Percentiles rank a stretch among this genome's conserved stretches.
Conservation (phyloP, 1,140 invertebrate genomes). For the Drosophila quadrilineata region DNA sequence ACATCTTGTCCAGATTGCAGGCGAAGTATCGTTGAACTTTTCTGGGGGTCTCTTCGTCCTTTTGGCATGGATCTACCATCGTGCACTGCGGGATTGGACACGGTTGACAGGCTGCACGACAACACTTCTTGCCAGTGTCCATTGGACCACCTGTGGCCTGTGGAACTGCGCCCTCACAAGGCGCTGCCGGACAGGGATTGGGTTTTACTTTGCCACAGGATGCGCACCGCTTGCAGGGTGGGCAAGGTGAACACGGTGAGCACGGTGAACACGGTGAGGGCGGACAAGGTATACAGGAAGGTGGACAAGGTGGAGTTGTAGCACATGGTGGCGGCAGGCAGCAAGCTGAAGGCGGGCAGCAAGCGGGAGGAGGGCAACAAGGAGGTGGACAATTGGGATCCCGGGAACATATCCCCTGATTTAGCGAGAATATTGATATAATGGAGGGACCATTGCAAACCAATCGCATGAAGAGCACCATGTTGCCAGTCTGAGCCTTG, state of each 20-base stretch:
- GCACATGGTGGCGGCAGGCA: conserved; percentile 1
- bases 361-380: conserved; percentile 10
- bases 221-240: no score
- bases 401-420: conserved; percentile 49
- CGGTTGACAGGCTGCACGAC: conserved; percentile 1
- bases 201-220: conserved; percentile 6
- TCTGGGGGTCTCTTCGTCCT: background rate
- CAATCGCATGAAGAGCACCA: conserved; percentile 65
- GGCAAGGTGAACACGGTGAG: no score
- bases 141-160: conserved; percentile 43
- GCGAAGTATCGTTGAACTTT: conserved; percentile 61
- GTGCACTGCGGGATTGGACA: conserved; percentile 2
- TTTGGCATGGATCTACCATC: conserved; percentile 11
- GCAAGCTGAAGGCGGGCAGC: background rate
- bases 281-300: conserved; percentile 4
- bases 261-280: no score
- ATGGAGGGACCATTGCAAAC: conserved; percentile 72
- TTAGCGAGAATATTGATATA: conserved; percentile 61
- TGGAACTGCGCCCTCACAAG: conserved; percentile 17
- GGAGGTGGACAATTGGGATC: conserved; percentile 51
- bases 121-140: conserved; percentile 25
- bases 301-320: conserved; percentile 8
- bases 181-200: conserved; percentile 13
- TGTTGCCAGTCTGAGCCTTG: conserved; percentile 73
- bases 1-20: conserved; percentile 69